Base-by-base conservation (phyloP, 2,888 invertebrate genomes). In the Liopterus haemorrhoidalis region DNA sequence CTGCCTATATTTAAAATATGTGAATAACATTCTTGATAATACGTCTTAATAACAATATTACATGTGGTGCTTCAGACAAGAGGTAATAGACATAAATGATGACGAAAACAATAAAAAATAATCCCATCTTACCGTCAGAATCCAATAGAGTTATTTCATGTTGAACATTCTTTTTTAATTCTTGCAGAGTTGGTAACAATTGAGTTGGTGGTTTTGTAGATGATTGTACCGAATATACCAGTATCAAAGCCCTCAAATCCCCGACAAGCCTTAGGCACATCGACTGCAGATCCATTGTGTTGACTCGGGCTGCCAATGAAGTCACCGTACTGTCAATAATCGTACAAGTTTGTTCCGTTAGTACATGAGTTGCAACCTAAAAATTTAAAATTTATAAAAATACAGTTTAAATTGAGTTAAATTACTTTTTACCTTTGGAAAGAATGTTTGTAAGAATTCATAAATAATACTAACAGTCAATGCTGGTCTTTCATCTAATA, bases 381-480 rank as follows among this genome's bases (percentile, higher is more conserved):
- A 58, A 53, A 41, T 36, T n/a, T 20, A 20, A 35, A 25, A 9
- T 30, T 5, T 11, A 11, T 18, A 36, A 16, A 22, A 31, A 5
- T 38, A 12, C 5, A 8, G 41, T 4, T 12, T 5, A 8, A 16
- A 5, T 40, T 15, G 19, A 5, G 5, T 38, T 40, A n/a, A 15
- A 35, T 36, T 19, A 6, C 31, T 19, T 48, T 59, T 58, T 67
- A 90, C 85, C 78, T 91, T 92, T 0, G 92, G 90, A 64, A 93
- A 90, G 64, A 89, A 92, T 49, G 87, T 83, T 58, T 82, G 82
- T 65, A 93, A 76, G 66, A 94, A 93, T 61, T 87, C 85, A 65
- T 86, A 86, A 57, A 93, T 88, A 58, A 83, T 78, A 41, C 82
- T 81, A 59, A 89, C 87, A 52, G 85, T 89, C 6, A 94, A 72